These are phyloP conservation scores for Labrus mixtus DNA, from an alignment of 2,113 vertebrate genomes.

Conservation along the genomic window DNA sequence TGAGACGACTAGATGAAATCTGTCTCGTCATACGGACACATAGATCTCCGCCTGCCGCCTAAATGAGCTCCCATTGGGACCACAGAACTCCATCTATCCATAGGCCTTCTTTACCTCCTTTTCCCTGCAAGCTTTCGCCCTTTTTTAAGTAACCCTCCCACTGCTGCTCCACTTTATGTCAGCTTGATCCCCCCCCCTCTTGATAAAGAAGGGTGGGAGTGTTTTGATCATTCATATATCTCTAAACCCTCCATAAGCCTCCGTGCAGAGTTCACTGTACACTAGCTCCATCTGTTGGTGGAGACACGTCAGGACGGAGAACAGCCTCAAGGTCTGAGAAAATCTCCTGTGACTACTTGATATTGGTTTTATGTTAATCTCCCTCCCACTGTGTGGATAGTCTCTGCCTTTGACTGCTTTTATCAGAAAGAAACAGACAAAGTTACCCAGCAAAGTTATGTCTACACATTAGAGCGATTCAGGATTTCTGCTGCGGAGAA, in stretches of 20 bases:
- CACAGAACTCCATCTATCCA: constrained; percentile 4
- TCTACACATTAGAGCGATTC: constrained; percentile 5
- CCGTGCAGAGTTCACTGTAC: constrained; percentile 30
- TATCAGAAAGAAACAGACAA: constrained; percentile 22
- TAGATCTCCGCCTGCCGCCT: constrained; percentile 38
- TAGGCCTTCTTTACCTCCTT: constrained; percentile 8
- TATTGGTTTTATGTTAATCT: constrained; percentile 40
- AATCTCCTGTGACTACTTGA: constrained; percentile 52
- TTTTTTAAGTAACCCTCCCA: constrained; percentile 24
- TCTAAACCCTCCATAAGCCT: constrained; percentile 7
- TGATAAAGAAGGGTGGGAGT: constrained; percentile 35
- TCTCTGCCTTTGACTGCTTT: constrained; percentile 30
- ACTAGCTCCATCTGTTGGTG: constrained; percentile 72
- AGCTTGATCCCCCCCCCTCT: constrained; percentile 21
- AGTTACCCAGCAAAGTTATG: background rate
- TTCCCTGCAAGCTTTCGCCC: background rate
- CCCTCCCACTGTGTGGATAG: constrained; percentile 32
- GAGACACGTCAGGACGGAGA: constrained; percentile 25
- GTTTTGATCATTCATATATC: constrained; percentile 33
- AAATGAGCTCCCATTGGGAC: constrained; percentile 54
- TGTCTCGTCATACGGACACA: constrained; percentile 14
- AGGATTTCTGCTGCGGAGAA: constrained; percentile 24
- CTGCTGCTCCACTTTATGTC: constrained; percentile 43
- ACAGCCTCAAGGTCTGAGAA: constrained; percentile 25
- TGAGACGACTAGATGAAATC: constrained; percentile 32